Evolutionary conservation across 2,113 vertebrate species (phyloP).

Genomic region (Felis chaus): DNA sequence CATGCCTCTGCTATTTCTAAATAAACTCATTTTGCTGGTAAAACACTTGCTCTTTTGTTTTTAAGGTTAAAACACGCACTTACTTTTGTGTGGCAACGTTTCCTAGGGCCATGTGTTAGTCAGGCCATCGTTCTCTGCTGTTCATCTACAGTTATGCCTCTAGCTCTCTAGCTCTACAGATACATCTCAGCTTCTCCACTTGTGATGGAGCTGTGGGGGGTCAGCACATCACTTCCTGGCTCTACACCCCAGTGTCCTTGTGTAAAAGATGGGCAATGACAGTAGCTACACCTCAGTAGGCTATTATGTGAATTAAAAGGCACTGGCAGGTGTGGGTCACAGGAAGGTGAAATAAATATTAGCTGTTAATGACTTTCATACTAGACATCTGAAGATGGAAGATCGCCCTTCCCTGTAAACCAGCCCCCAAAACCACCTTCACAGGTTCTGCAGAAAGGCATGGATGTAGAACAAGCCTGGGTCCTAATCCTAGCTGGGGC

Average conservation of each 20-base stretch:
- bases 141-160: not conserved
- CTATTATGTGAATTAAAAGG: not conserved
- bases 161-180: not conserved
- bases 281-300: not conserved
- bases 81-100: not conserved
- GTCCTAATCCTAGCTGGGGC: not conserved
- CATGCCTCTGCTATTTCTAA: not conserved
- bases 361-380: not conserved
- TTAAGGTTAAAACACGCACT: not conserved
- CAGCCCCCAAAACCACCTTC: not conserved
- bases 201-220: not conserved
- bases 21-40: not conserved
- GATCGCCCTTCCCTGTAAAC: not conserved
- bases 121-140: not conserved
- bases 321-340: not conserved
- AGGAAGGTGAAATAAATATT: not conserved
- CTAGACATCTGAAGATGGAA: not conserved
- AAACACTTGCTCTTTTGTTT: not conserved
- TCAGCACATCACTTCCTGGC: not conserved
- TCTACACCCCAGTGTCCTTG: not conserved
- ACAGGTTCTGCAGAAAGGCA: not conserved
- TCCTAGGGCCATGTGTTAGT: not conserved
- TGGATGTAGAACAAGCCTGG: not conserved
- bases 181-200: not conserved
- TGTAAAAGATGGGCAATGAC: too few species aligned